Base-by-base conservation (phyloP, 2,888 invertebrate genomes). In the Yponomeuta plumbellus region DNA sequence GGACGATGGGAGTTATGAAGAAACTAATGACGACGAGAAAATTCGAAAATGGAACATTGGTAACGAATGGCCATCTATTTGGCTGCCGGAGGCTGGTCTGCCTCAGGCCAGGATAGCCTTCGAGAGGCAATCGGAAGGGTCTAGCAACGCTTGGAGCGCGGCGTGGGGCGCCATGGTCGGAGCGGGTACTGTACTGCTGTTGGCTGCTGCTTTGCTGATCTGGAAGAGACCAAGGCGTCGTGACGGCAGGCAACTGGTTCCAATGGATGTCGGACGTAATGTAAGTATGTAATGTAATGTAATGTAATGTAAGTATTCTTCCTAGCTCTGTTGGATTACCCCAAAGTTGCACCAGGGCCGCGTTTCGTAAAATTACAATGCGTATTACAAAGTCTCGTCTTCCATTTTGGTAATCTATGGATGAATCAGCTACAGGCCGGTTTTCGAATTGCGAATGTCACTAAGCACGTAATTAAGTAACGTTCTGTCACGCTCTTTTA, bases 261-360 rank as follows among this genome's bases (percentile, higher is more conserved):
- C 90, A 0, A 83, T 91, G 84, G 86, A 87, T 69, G 71, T 88
- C 21, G 81, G 78, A 39, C 86, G 86, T 70, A 86, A 82, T 69
- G 90, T 89, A 69, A 87, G 90, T 87, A 44, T 0, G 2, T 34
- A 1, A n/a, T n/a, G n/a, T n/a, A n/a, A n/a, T n/a, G n/a, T n/a
- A n/a, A n/a, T n/a, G 86, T 70, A 86, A 82, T 69, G 90, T 89
- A 69, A 87, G 90, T 87, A 44, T 0, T 26, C 8, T 1, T 34
- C 34, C 6, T 34, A 34, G 34, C 34, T 10, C 34, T 5, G 44
- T 52, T 52, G 44, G 44, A 17, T 52, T 52, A 5, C 44, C 44
- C 34, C 1, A 34, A 34, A 34, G 34, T 34, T 8, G 34, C 5
- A 34, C 34, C 8, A 34, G 34, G 8, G 34, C 34, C 34, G 34